Base-by-base conservation (phyloP, 2,888 invertebrate genomes). In the Dromius quadrimaculatus region DNA sequence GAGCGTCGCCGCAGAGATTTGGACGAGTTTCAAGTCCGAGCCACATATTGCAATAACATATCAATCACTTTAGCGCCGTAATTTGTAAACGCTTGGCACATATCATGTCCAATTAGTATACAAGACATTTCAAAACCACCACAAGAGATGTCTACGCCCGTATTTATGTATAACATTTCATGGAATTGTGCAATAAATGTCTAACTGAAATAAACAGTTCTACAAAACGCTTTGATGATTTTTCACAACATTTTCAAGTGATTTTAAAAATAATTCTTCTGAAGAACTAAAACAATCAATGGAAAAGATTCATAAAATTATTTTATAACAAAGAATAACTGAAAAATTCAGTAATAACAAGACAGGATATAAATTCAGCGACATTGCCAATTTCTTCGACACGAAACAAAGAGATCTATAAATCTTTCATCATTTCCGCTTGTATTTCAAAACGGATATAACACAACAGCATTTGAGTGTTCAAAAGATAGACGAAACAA, bases 1-100 rank as follows among this genome's bases (percentile, higher is more conserved):
- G 13, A 13, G 23, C 23, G 8, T 28, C 28, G 15, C 22, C 50
- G 28, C 41, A 54, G 15, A 13, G 11, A 28, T 54, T 54, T 54
- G 50, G 50, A 54, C 50, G 13, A 11, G 32, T 17, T 54, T 54
- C 50, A 54, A 54, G 50, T 54, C 13, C 13, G 50, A 23, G 28
- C 28, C 13, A 13, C n/a, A 3, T n/a, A n/a, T n/a, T 20, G 28
- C 28, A 28, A 54, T 28, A 54, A 54, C 50, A 54, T 23, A 54
- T 54, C 50, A 28, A 54, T 54, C 50, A 28, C 28, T 54, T 54
- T 54, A 54, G 50, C 50, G 50, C 50, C 50, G 28, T 28, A 54
- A 54, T 54, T 54, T 54, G 50, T 54, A 54, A 28, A 23, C 50
- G 50, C 13, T 13, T 54, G 50, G 28, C 50, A 54, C 50, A 54